Base-by-base conservation (phyloP, 2,113 vertebrate species). In the Neogale vison region DNA sequence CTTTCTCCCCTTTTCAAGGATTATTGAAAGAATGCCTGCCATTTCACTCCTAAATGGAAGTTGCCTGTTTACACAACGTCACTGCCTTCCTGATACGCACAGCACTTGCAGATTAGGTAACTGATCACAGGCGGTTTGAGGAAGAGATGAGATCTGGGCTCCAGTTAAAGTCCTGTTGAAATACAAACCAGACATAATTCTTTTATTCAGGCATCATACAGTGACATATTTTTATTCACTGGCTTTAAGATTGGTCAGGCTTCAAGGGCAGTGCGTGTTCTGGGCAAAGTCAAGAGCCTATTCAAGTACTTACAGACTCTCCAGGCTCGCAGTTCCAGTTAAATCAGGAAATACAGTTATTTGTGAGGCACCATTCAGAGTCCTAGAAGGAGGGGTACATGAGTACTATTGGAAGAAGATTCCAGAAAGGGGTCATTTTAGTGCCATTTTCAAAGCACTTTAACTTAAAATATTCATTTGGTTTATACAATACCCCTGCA, bases 321-420 rank as follows among this genome's bases (percentile, higher is more conserved):
- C 99, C 97, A 99, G 98, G 96, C 99, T 99, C 34, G 98, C 99
- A 93, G 99, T 99, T 97, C 99, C 99, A 45, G 99, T 99, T 97
- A 99, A 99, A 98, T 99, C 99, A 97, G 99, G 99, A 98, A 99
- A 99, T 96, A 99, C 99, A 34, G 99, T 99, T 98, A 99, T 99
- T 94, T 99, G 99, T 17, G 99, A 99, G 47, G 99, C 99, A 96
- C 99, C 99, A 96, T 99, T 99, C 97, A 99, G 98, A 97, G 99
- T 99, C 89, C 99, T 99, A 98, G 89, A 98, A 97, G 92, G 89
- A 47, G 24, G 97, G 98, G 88, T 91, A 96, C 61, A 90, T 57
- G 76, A 95, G 55, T 87, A 80, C 31, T 88, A 93, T 8, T 47
- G 29, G 92, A 17, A 97, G 90, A 72, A 14, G 89, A 93, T 23